Evolutionary conservation across 2,797 vertebrate species (phyloP), one percentile per base, ranked within the genome.

Genomic region (Poecile montanus): DNA sequence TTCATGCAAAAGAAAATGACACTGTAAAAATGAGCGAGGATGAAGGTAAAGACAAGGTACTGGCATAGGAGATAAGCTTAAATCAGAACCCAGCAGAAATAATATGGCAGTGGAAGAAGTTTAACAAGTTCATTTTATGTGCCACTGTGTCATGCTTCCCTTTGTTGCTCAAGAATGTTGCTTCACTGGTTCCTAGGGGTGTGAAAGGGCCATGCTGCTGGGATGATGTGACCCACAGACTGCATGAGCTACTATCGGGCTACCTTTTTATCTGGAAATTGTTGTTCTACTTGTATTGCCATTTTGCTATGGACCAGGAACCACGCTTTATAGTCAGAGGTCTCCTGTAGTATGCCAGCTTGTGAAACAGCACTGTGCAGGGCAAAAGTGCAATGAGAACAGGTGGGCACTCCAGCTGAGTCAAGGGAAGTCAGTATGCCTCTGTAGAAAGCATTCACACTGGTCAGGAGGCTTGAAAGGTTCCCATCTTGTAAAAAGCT

Each of bases 121-220:
- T 91, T 85, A 91, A 65, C 91, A 61, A 85, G 90, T 88, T 94
- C 29, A 50, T 56, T 93, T 94, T 86, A 72, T 95, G 84, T 95
- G 88, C 84, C 83, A 89, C 89, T 85, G 61, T 96, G 93, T 95
- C 89, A 85, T 10, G 42, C 89, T 89, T 91, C 66, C 80, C 57
- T 91, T 95, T 95, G 96, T 94, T 87, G 47, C 75, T 95, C 40
- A 95, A 94, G 96, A 97, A 96, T 95, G 96, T 93, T 84, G 96
- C 58, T 91, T 91, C 88, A 76, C 96, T 91, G 88, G 96, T 97
- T 96, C 91, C 76, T 82, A 72, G 88, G 89, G 93, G 90, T 88
- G 89, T 94, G 94, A 93, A 93, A 71, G 85, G 83, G 94, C 88
- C 77, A 16, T 47, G 57, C 48, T 93, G 38, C 78, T 84, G 75